A percentile compares a stretch with the other conserved stretches of the same genome.
Conservation (phyloP, 2,113 vertebrate genomes). For the Micronycteris hirsuta region DNA sequence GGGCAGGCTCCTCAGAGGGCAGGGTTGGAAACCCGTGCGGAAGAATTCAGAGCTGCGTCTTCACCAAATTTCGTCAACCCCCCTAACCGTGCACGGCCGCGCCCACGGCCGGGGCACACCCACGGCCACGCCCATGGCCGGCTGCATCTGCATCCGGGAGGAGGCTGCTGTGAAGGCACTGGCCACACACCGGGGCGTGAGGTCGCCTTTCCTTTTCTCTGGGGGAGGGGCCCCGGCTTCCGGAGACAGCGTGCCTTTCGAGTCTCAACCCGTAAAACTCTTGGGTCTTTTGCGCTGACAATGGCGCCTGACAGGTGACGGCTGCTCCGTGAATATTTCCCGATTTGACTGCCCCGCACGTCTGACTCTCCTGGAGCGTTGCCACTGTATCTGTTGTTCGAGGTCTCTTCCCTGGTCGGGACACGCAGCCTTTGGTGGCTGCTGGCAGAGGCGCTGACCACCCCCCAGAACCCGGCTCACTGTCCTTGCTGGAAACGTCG, state of each 20-base stretch:
- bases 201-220: rapidly evolving
- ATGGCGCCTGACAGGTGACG: rapidly evolving
- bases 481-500: neutral
- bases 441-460: too few relatives aligned
- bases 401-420: neutral
- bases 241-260: rapidly evolving
- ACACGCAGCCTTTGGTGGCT: rapidly evolving
- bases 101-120: too few relatives aligned
- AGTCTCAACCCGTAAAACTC: neutral
- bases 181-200: neutral
- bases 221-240: neutral
- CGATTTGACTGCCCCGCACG: rapidly evolving
- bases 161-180: rapidly evolving
- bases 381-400: rapidly evolving
- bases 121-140: too few relatives aligned
- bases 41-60: neutral
- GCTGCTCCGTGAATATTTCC: rapidly evolving
- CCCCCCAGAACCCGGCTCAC: rapidly evolving
- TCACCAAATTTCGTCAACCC: too few relatives aligned
- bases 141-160: neutral
- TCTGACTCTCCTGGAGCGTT: too few relatives aligned
- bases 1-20: rapidly evolving
- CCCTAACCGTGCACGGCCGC: rapidly evolving
- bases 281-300: rapidly evolving
- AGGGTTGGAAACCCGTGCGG: neutral